Conservation (phyloP, 1,140 invertebrate genomes). For the Saccostrea echinata region DNA sequence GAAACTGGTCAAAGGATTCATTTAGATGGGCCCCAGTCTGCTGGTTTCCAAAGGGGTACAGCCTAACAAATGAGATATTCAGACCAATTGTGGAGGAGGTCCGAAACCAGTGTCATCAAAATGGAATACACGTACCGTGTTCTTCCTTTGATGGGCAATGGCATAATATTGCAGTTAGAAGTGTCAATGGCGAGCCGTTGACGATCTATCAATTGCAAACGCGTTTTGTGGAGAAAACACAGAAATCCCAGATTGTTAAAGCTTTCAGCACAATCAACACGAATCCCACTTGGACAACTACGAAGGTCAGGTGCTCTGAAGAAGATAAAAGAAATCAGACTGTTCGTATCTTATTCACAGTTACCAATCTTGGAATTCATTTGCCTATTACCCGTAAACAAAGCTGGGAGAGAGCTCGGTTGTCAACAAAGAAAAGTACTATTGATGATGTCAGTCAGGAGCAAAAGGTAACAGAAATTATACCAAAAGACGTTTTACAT, state of each 20-base stretch:
- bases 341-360: neutral
- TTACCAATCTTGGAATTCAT: neutral
- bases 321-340: neutral
- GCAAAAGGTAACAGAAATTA: too few relatives aligned
- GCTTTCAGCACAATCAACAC: constrained; percentile 32
- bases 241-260: neutral
- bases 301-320: neutral
- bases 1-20: neutral
- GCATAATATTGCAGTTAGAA: neutral
- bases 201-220: constrained; percentile 33
- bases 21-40: constrained; percentile 1
- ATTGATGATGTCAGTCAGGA: too few relatives aligned
- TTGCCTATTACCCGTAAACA: neutral
- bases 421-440: neutral
- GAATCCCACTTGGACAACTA: neutral
- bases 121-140: constrained; percentile 28
- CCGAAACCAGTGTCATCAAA: neutral
- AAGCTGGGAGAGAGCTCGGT: neutral
- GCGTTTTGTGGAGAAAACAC: neutral
- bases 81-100: constrained; percentile 25
- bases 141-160: constrained; percentile 45
- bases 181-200: neutral
- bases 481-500: too few relatives aligned
- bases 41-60: constrained; percentile 47
- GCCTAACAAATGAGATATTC: neutral